Evolutionary conservation across 2,113 vertebrate genomes (phyloP), one percentile per base, ranked within the genome.

Genomic region (Hirundichthys speculiger): DNA sequence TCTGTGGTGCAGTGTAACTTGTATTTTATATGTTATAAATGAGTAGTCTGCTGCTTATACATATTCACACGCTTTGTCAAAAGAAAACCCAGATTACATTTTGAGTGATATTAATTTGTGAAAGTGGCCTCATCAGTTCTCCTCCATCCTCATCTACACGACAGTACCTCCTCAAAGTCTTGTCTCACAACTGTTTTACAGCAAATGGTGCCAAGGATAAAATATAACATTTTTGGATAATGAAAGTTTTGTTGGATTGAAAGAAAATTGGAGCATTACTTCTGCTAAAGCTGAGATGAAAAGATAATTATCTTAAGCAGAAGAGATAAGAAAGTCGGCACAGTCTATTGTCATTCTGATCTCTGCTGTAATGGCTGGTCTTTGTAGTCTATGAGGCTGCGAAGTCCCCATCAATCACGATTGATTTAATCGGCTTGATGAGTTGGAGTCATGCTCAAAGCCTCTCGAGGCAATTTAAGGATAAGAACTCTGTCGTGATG

Each of bases 381-480:
- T 71, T 27, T 30, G 22, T 19, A 19, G 25, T 27, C 53, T 34
- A 13, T 10, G 24, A 55, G 7, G 11, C 19, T 2, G 25, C 42
- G 16, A 62, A 24, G 38, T n/a, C 13, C 40, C 68, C 30, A 59
- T 71, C 75, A 73, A 59, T 76, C 42, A 20, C 18, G 43, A 71
- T 64, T 72, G 69, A 82, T 59, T 61, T 39, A 64, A 71, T 39
- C 9, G 63, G 24, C 56, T 30, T 55, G 55, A 80, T 75, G 41
- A 75, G 56, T 18, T 11, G n/a, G 58, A 75, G 69, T 42, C 59
- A 69, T 59, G 38, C 54, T 69, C 43, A 16, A 20, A 52, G 48
- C 50, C 22, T 30, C 34, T 18, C 53, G 16, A 25, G n/a, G 22
- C 41, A 24, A 60, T 58, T 67, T 45, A 51, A 12, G 38, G 43